Conservation (phyloP, 2,797 vertebrate genomes). For the Semotilus atromaculatus region DNA sequence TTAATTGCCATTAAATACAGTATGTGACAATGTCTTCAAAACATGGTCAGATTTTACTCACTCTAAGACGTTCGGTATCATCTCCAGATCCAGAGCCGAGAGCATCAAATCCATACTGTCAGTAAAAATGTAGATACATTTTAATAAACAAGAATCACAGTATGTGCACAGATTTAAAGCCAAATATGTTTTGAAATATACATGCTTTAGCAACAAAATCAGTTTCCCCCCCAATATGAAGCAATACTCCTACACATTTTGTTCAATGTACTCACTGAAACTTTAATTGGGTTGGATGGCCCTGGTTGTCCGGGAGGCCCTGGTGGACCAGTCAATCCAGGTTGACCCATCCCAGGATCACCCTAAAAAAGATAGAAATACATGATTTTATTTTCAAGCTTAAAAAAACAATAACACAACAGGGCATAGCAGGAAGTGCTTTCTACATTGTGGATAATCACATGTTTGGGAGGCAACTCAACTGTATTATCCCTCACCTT, state of each 20-base stretch:
- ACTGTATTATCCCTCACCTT: constrained; percentile 72
- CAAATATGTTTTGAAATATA: neutral
- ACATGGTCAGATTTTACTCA: constrained; percentile 55
- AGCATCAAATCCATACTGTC: constrained; percentile 77
- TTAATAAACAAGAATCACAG: neutral
- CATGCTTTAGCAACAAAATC: neutral
- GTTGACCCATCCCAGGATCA: constrained; percentile 72
- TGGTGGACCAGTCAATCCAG: constrained; percentile 75
- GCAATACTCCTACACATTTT: neutral
- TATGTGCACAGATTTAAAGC: neutral
- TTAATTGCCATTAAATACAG: neutral
- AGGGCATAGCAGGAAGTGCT: neutral
- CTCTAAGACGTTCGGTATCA: constrained; percentile 74
- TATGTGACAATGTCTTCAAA: neutral
- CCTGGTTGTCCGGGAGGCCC: constrained; percentile 72
- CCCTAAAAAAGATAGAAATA: constrained; percentile 68
- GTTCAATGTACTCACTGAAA: constrained; percentile 40
- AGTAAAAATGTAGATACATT: constrained; percentile 44
- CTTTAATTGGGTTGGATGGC: constrained; percentile 11
- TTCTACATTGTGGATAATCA: neutral
- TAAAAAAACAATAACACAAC: neutral
- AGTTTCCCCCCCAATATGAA: neutral
- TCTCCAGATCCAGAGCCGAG: constrained; percentile 86
- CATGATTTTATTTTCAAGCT: neutral
- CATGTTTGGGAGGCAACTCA: neutral